Evolutionary conservation across 2,888 invertebrate genomes (phyloP).

Genomic region (Melieria picta): DNA sequence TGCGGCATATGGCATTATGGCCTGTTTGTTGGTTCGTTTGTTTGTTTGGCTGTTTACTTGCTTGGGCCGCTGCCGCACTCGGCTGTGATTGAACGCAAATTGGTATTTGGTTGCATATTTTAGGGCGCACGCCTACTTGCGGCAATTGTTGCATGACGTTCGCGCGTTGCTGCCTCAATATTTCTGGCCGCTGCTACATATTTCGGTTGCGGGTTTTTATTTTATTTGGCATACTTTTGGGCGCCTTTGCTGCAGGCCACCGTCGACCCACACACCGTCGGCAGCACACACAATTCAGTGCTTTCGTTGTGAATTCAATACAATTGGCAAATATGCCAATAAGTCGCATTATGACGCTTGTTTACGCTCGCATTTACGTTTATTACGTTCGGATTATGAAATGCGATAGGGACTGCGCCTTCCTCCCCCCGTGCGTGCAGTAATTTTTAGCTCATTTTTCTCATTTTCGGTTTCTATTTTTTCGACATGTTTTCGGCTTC

Average conservation of each 20-base stretch:
- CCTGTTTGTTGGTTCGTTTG: neutral
- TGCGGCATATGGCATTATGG: neutral
- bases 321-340: constrained; percentile 13
- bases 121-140: neutral
- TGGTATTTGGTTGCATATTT: neutral
- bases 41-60: neutral
- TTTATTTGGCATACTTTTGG: constrained; percentile 1
- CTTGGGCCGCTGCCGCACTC: neutral
- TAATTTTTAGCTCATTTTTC: too few relatives aligned
- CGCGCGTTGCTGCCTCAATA: neutral
- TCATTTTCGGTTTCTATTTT: too few relatives aligned
- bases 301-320: neutral
- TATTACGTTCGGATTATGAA: constrained; percentile 16
- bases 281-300: neutral
- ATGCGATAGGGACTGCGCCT: neutral
- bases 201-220: neutral
- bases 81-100: neutral
- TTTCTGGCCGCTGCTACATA: too few relatives aligned
- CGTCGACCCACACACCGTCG: neutral
- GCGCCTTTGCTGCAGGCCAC: neutral
- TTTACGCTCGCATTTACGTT: constrained; percentile 3
- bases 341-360: neutral
- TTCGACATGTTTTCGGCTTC: too few relatives aligned
- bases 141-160: neutral
- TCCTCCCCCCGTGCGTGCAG: neutral